A percentile compares a stretch with the other conserved stretches of the same genome.
Evolutionary conservation across 1,140 invertebrate genomes (phyloP).

Genomic region (Chlorops oryzae): DNA sequence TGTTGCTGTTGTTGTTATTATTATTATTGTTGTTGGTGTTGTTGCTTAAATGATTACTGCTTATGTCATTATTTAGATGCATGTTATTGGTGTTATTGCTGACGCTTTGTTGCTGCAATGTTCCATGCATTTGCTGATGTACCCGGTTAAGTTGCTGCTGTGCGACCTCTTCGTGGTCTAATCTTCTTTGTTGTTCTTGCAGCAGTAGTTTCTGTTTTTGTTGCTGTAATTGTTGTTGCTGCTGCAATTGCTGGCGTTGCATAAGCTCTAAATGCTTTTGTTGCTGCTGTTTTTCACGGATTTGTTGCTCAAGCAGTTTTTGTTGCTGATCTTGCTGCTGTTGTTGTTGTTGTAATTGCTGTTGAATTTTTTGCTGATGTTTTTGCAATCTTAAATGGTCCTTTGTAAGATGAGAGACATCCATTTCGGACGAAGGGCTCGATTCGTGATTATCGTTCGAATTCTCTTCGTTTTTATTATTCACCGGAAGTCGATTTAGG

Average conservation of each 20-base stretch:
- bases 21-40: slow-evolving; percentile 3
- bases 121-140: slow-evolving; percentile 8
- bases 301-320: slow-evolving; percentile 16
- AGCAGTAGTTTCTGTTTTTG: slow-evolving; percentile 24
- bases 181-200: slow-evolving; percentile 22
- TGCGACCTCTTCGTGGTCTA: slow-evolving; percentile 8
- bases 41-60: too few species aligned
- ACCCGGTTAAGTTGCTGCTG: slow-evolving; percentile 19
- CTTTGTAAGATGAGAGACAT: too few species aligned
- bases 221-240: slow-evolving; percentile 19
- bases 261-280: slow-evolving; percentile 17
- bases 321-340: slow-evolving; percentile 14
- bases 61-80: too few species aligned
- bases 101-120: slow-evolving; percentile 18
- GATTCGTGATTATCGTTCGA: too few species aligned
- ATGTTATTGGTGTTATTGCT: slow-evolving; percentile 18
- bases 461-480: too few species aligned
- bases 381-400: slow-evolving; percentile 15
- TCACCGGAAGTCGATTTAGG: too few species aligned
- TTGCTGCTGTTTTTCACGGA: slow-evolving; percentile 23
- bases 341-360: slow-evolving; percentile 14
- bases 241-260: slow-evolving; percentile 15
- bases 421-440: too few species aligned
- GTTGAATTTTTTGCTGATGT: slow-evolving; percentile 2
- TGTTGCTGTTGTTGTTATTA: not conserved